Base-by-base conservation (phyloP, 2,888 invertebrate genomes). In the Stenurella melanura region DNA sequence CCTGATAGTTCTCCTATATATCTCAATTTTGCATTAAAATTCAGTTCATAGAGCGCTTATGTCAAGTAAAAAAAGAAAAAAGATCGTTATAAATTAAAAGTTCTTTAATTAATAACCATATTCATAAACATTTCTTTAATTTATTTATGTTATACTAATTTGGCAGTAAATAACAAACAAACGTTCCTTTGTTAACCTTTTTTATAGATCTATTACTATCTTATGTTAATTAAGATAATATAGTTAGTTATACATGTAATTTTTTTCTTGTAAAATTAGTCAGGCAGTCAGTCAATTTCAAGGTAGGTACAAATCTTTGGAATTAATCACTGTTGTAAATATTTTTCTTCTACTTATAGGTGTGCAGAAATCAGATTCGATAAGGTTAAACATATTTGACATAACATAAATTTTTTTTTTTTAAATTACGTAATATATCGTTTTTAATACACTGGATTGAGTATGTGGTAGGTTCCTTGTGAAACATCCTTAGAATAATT, bases 221-320 rank as follows among this genome's bases (percentile, higher is more conserved):
- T n/a, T n/a, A 50, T 50, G 50, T 50, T 50, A 50, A 50, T 50
- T 50, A 50, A 15, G 12, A 50, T 50, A n/a, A n/a, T n/a, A n/a
- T 17, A 6, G 50, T 17, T 50, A 50, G 50, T 17, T 17, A n/a
- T 42, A 64, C 42, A 38, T 42, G 64, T 38, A 19, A 17, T 64
- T n/a, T 64, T 26, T 50, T 50, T 50, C n/a, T 50, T n/a, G n/a
- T n/a, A 7, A n/a, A 50, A 64, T 64, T 64, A 64, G 5, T 18
- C 42, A 42, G 6, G 1, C 26, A 30, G 42, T 58, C 60, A 38
- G 26, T 17, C 50, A 21, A 7, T 60, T 57, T 70, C 70, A 70
- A 60, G 58, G 70, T 70, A 60, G 58, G 19, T 10, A 19, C 54
- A 18, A 38, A 38, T 68, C 68, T 56, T 30, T 56, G 30, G 56